Percentiles rank a stretch among this genome's conserved stretches.
Conservation (phyloP, 2,113 vertebrate genomes). For the Trinectes maculatus region DNA sequence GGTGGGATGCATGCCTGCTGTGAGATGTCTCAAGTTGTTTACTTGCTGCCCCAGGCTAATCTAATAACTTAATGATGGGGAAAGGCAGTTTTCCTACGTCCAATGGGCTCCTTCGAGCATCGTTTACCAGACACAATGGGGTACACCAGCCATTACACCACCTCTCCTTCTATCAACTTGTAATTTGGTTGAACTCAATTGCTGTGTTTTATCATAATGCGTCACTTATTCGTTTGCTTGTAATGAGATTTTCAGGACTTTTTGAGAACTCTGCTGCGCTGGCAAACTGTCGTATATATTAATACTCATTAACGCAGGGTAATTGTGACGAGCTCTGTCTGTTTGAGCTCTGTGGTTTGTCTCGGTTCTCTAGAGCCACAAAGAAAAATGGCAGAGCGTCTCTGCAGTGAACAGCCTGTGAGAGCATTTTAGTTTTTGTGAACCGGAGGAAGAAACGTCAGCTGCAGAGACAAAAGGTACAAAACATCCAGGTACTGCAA, state of each 20-base stretch:
- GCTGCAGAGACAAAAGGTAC: constrained; percentile 14
- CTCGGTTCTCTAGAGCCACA: constrained; percentile 24
- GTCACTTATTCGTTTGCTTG: constrained; percentile 58
- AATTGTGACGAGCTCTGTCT: constrained; percentile 24
- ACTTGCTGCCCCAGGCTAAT: constrained; percentile 72
- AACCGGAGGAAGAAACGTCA: constrained; percentile 33
- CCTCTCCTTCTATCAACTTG: constrained; percentile 72
- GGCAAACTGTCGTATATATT: constrained; percentile 55
- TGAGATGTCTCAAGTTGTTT: constrained; percentile 78
- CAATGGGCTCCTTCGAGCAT: constrained; percentile 73
- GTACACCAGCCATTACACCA: constrained; percentile 69
- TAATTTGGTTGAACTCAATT: constrained; percentile 74
- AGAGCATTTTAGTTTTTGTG: constrained; percentile 29
- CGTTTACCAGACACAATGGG: constrained; percentile 70
- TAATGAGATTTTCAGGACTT: constrained; percentile 59
- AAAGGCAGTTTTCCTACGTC: constrained; percentile 70
- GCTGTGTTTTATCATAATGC: constrained; percentile 71
- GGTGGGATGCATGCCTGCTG: constrained; percentile 54
- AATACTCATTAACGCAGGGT: constrained; percentile 51
- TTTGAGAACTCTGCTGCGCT: constrained; percentile 41
- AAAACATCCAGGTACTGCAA: constrained; percentile 38
- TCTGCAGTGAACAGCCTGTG: constrained; percentile 24
- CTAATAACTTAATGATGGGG: constrained; percentile 79
- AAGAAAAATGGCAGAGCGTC: constrained; percentile 25
- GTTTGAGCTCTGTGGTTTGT: constrained; percentile 32